A percentile compares a stretch with the other conserved stretches of the same genome.
Evolutionary conservation across 2,113 vertebrate genomes (phyloP).

Genomic region (Pteruthius melanotis): DNA sequence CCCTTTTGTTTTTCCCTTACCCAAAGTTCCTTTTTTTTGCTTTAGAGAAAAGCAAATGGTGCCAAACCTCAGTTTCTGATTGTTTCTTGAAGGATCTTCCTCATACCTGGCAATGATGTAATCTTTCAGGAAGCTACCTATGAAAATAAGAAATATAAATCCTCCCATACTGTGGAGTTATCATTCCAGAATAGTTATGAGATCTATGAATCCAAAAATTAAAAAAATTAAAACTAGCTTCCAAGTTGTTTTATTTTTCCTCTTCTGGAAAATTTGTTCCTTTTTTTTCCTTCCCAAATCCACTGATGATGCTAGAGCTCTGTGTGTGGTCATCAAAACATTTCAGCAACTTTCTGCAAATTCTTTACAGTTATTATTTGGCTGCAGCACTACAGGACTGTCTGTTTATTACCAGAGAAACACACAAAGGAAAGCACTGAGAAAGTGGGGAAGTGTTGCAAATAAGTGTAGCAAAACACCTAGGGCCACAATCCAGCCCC

Average conservation of each 20-base stretch:
- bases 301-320: background rate
- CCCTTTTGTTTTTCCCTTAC: background rate
- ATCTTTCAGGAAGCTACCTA: background rate
- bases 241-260: background rate
- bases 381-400: background rate
- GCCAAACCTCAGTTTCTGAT: background rate
- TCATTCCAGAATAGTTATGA: background rate
- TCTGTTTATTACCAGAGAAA: constrained; percentile 1
- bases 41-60: background rate
- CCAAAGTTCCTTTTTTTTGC: background rate
- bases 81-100: background rate
- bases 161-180: fast-evolving
- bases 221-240: background rate
- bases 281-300: background rate
- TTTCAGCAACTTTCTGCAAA: constrained; percentile 20
- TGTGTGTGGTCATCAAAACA: constrained; percentile 34
- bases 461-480: background rate
- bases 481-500: background rate
- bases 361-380: background rate
- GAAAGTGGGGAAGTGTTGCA: background rate
- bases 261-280: background rate
- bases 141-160: background rate
- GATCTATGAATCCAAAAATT: background rate
- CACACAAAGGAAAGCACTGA: background rate
- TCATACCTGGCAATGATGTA: background rate